phyloP scores from a whole-genome alignment of 1,140 invertebrate species.

The Lucilia sericata region DNA sequence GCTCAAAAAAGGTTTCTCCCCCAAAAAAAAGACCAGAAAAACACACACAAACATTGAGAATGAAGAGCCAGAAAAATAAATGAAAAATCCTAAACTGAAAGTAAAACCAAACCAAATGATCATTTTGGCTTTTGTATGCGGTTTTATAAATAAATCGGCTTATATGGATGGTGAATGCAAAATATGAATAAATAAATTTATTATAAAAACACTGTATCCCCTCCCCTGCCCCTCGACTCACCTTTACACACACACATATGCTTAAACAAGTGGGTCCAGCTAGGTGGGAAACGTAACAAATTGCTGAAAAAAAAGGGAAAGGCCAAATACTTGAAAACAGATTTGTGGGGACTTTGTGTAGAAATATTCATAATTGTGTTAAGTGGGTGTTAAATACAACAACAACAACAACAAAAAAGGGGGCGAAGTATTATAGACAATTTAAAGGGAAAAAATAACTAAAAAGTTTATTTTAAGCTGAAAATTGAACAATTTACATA shows the following conservation, averaged over 20 bases:
- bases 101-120: constrained; percentile 40
- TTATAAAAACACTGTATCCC: neutral
- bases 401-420: neutral
- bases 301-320: neutral
- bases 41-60: neutral
- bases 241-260: neutral
- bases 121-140: constrained; percentile 41
- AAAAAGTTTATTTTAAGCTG: neutral
- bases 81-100: constrained; percentile 13
- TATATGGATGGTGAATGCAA: constrained; percentile 30
- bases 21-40: neutral
- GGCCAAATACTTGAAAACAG: constrained; percentile 1
- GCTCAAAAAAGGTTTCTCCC: neutral
- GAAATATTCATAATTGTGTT: constrained; percentile 45
- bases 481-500: constrained; percentile 25
- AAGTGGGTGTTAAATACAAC: constrained; percentile 11
- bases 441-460: neutral
- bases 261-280: neutral
- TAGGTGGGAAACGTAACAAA: too few relatives aligned
- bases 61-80: neutral
- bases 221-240: neutral
- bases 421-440: neutral
- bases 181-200: constrained; percentile 37
- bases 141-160: constrained; percentile 40
- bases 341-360: constrained; percentile 35